Evolutionary conservation across 2,113 vertebrate genomes (phyloP).

Genomic region (Rhegmatorhina hoffmannsi): DNA sequence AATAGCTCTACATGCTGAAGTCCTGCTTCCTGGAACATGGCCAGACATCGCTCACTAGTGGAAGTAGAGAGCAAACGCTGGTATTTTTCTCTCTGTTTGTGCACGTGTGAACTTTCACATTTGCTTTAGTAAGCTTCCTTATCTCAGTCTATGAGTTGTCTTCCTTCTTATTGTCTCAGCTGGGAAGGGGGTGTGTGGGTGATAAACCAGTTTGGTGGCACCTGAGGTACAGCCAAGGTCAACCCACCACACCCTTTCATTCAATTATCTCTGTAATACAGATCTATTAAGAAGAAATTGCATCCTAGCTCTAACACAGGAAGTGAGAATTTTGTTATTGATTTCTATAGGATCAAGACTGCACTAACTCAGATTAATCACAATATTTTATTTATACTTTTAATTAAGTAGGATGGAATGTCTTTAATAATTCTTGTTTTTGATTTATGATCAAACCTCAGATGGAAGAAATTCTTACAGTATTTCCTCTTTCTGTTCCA

Average conservation of each 20-base stretch:
- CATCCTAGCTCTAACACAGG: neutral
- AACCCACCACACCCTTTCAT: neutral
- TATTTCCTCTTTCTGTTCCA: neutral
- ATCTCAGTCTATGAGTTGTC: neutral
- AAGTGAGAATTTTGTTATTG: neutral
- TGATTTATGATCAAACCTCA: accelerated
- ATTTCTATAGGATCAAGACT: neutral
- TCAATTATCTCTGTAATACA: neutral
- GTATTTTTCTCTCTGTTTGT: neutral
- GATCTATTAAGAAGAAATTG: neutral
- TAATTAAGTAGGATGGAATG: neutral
- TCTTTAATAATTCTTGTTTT: neutral
- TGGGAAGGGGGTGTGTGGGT: neutral
- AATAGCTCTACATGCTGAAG: neutral
- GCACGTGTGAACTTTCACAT: neutral
- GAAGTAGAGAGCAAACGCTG: neutral
- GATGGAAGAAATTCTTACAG: neutral
- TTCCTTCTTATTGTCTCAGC: neutral
- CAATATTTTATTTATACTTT: neutral
- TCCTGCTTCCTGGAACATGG: neutral
- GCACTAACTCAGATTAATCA: neutral
- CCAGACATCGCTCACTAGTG: neutral
- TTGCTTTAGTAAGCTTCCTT: neutral
- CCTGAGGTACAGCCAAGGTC: neutral
- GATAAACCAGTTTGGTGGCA: neutral